Evolutionary conservation across 2,797 vertebrate species (phyloP), one percentile per base, ranked within the genome.

Genomic region (Neosilurus mollespiculum): DNA sequence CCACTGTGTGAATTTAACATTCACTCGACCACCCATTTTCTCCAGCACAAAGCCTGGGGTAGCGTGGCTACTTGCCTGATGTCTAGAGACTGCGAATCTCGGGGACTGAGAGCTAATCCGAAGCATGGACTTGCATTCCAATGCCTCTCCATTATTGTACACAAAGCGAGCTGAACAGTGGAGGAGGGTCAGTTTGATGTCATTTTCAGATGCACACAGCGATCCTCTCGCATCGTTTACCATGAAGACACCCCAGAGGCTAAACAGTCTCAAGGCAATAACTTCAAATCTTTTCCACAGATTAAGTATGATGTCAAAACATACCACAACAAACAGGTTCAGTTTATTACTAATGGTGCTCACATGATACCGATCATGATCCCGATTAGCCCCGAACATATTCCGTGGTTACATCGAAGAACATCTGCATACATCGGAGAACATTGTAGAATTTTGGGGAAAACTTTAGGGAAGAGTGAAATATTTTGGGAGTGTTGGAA

Each of bases 41-140:
- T 78, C 9, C 15, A 49, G 34, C 72, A 85, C 78, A 62, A 61
- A 81, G 69, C n/a, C 62, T 37, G 53, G 81, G 65, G 51, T 82
- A 34, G 78, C 8, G 37, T 71, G 61, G 81, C 76, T 62, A 73
- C 67, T 64, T 78, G 76, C 76, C 59, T 76, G 26, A 59, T 71
- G 64, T 82, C 80, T 88, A 61, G 80, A 66, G 86, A 87, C 83
- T 87, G 59, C 80, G 54, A 79, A 72, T 75, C 66, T 30, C 71
- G 61, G 62, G 83, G 79, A 83, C 81, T 62, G 43, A 83, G 80
- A 58, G 59, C 81, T 85, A 81, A 84, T 78, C 83, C 53, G 73
- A 83, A 67, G 81, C 16, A 64, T 84, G 85, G 86, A 54, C 83
- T 61, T 69, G 80, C 78, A 86, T 86, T 59, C 53, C 70, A 88